Evolutionary conservation across 2,113 vertebrate species (phyloP).

Genomic region (Danionella cerebrum): DNA sequence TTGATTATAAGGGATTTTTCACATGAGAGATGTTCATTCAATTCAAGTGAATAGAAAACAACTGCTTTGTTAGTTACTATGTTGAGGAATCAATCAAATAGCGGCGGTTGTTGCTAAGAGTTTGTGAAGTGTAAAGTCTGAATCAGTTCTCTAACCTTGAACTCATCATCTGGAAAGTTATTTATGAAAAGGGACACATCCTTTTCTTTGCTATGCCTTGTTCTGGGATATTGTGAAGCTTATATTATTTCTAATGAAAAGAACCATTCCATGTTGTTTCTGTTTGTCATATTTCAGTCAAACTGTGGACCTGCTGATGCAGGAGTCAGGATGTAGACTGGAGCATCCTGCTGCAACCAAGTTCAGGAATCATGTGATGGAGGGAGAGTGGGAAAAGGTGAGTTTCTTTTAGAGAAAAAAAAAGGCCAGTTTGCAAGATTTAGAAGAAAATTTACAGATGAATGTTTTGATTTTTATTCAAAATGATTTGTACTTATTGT

Average conservation of each 20-base stretch:
- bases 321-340: slow-evolving; percentile 95
- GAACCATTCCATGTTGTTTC: no score
- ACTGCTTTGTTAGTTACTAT: neutral
- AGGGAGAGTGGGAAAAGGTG: slow-evolving; percentile 99
- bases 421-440: no score
- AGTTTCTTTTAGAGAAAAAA: slow-evolving; percentile 23
- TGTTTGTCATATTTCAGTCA: slow-evolving; percentile 65
- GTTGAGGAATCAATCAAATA: neutral
- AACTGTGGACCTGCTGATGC: slow-evolving; percentile 97
- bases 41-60: no score
- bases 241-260: no score
- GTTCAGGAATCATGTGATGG: slow-evolving; percentile 97
- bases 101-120: slow-evolving; percentile 2
- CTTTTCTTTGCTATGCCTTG: no score
- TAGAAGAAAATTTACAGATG: no score
- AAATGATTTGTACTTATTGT: no score
- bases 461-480: no score
- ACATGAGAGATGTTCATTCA: no score
- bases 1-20: no score
- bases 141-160: neutral
- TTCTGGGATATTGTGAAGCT: no score
- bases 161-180: neutral
- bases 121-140: neutral
- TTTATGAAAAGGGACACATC: no score
- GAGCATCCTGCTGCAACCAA: slow-evolving; percentile 95